Percentiles rank a stretch among this genome's conserved stretches.
phyloP scores from a whole-genome alignment of 2,888 invertebrate species.

The Helicoverpa assulta region DNA sequence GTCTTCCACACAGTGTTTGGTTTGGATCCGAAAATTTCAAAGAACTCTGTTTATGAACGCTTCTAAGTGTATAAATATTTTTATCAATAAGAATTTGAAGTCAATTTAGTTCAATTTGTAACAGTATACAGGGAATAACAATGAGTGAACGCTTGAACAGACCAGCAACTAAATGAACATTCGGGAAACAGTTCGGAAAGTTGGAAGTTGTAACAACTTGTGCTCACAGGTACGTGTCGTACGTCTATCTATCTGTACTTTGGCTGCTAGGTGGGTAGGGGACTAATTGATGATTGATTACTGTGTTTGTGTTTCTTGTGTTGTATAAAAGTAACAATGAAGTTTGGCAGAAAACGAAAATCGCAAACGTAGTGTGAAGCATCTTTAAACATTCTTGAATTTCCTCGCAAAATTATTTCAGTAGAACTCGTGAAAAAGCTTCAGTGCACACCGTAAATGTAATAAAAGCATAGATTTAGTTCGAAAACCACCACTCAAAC shows the following conservation, averaged over 20 bases:
- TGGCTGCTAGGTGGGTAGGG: conserved; percentile 26
- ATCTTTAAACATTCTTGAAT: conserved; percentile 58
- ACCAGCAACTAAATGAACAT: conserved; percentile 80
- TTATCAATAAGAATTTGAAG: neutral
- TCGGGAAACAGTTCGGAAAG: conserved; percentile 62
- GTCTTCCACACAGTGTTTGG: conserved; percentile 72
- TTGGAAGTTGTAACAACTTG: conserved; percentile 41
- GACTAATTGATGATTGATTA: conserved; percentile 34
- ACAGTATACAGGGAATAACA: conserved; percentile 40
- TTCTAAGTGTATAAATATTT: neutral
- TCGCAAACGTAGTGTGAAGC: conserved; percentile 68
- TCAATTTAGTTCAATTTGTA: neutral
- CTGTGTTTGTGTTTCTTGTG: conserved; percentile 55
- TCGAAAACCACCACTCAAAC: conserved; percentile 86
- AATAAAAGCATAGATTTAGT: conserved; percentile 85
- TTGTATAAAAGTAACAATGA: conserved; percentile 57
- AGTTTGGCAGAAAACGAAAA: conserved; percentile 59
- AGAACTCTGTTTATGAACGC: neutral
- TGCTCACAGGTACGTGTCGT: conserved; percentile 38
- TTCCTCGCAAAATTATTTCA: conserved; percentile 67
- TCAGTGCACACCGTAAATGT: conserved; percentile 77
- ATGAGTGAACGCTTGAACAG: conserved; percentile 72
- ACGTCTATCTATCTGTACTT: conserved; percentile 30
- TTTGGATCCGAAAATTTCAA: neutral
- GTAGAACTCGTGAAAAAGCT: conserved; percentile 73